Evolutionary conservation across 1,140 invertebrate genomes (phyloP), one percentile per base, ranked within the genome.

Genomic region (Anthonomus grandis): DNA sequence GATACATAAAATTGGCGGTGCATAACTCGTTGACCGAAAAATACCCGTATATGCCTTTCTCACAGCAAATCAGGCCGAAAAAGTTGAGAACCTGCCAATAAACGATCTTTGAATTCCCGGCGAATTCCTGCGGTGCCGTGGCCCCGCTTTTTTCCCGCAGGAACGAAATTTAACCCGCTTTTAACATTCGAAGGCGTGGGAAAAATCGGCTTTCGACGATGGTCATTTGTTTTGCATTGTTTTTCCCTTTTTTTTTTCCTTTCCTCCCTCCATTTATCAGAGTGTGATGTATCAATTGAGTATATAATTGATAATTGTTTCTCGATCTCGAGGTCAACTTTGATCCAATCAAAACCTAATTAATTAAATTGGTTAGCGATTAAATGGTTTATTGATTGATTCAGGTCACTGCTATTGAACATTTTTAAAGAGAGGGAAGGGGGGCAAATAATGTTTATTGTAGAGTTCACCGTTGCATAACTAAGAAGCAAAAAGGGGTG

Each of bases 391-490:
- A 51, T 41, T 12, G 44, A 48, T 45, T 22, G 42, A 45, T 22
- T 45, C 15, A n/a, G n/a, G n/a, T n/a, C n/a, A n/a, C n/a, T n/a
- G 12, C 1, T 2, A 13, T 41, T 10, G 38, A 1, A 9, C 9
- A 17, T 18, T 41, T 41, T 13, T 41, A 9, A 42, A 45, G 23
- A 10, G 15, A 18, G 17, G 13, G n/a, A 22, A 38, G 18, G 25
- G 15, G 18, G 18, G 38, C 37, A 41, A 42, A 17, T 17, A 36
- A 45, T 49, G 51, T 25, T 36, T 56, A 59, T 59, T 63, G 60
- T 63, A 51, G 48, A 41, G 46, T 27, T 22, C 57, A 59, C 41
- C 52, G 54, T 57, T 63, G 60, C 60, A 63, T 63, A 52, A 63
- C 51, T 59, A 63, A 63, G 46, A 50, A 36, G 13, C 46, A 41